A percentile compares a stretch with the other conserved stretches of the same genome.
Evolutionary conservation across 2,113 vertebrate genomes (phyloP).

Genomic region (Morone chrysops): DNA sequence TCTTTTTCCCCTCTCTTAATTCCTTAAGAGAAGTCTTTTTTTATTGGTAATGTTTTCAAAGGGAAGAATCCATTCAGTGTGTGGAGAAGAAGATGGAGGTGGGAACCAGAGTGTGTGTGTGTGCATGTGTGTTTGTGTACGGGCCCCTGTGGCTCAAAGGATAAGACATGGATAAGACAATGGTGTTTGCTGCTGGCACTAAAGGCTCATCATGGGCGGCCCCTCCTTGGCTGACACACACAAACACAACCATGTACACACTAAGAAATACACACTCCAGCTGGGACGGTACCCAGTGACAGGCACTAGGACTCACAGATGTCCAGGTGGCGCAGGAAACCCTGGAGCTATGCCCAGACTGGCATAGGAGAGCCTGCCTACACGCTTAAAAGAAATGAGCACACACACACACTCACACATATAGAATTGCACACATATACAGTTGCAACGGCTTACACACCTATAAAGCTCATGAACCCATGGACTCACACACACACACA

Average conservation of each 20-base stretch:
- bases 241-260: slow-evolving; percentile 39
- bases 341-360: slow-evolving; percentile 81
- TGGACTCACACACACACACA: slow-evolving; percentile 51
- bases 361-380: slow-evolving; percentile 63
- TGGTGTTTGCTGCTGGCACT: slow-evolving; percentile 79
- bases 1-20: slow-evolving; percentile 22
- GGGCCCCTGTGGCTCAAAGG: slow-evolving; percentile 62
- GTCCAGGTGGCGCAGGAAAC: slow-evolving; percentile 81
- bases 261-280: slow-evolving; percentile 71
- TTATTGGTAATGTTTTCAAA: slow-evolving; percentile 53
- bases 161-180: slow-evolving; percentile 69
- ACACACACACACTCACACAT: slow-evolving; percentile 37
- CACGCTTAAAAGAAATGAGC: slow-evolving; percentile 54
- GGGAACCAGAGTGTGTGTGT: slow-evolving; percentile 40
- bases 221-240: slow-evolving; percentile 50
- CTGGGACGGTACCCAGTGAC: slow-evolving; percentile 78
- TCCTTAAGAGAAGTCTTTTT: slow-evolving; percentile 56
- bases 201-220: slow-evolving; percentile 69
- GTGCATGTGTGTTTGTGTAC: slow-evolving; percentile 27
- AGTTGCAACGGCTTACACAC: slow-evolving; percentile 35
- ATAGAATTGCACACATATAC: slow-evolving; percentile 41
- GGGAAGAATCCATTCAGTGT: slow-evolving; percentile 34
- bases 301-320: slow-evolving; percentile 79
- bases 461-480: slow-evolving; percentile 48
- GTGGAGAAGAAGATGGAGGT: slow-evolving; percentile 30